phyloP scores from a whole-genome alignment of 2,113 vertebrate genomes.

The Progne subis region DNA sequence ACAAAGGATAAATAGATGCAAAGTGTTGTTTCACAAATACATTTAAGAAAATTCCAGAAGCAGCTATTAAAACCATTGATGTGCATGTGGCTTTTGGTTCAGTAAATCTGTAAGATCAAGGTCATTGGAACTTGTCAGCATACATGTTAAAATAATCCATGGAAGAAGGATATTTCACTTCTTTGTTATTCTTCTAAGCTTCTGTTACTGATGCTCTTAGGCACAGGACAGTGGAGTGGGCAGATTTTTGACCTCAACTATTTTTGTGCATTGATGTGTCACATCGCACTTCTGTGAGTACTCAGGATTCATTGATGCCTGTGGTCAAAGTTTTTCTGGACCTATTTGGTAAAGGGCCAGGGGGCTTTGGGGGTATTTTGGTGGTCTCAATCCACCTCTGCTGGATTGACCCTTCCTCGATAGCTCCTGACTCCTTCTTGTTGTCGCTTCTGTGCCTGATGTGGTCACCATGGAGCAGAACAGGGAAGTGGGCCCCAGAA shows the following conservation, averaged over 20 bases:
- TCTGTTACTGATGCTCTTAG: not conserved
- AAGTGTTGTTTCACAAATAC: not conserved
- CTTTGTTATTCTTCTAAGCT: not conserved
- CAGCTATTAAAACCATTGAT: not conserved
- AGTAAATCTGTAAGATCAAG: not conserved
- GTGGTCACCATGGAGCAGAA: not conserved
- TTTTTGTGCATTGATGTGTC: not conserved
- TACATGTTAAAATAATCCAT: not conserved
- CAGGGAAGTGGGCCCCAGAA: not conserved
- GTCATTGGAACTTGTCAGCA: not conserved
- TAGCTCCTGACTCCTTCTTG: not conserved
- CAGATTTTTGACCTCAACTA: not conserved
- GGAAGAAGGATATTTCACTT: not conserved
- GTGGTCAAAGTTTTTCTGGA: not conserved
- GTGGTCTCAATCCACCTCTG: not conserved
- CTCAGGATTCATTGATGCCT: not conserved
- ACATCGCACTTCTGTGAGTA: not conserved
- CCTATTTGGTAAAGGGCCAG: not conserved
- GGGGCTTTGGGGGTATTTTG: not conserved
- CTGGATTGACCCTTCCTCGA: not conserved
- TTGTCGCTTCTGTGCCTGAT: not conserved
- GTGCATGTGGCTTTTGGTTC: not conserved
- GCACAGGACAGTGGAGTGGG: not conserved
- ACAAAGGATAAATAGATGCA: not conserved
- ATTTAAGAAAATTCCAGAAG: not conserved